phyloP scores from a whole-genome alignment of 1,140 invertebrate genomes.

The Listronotus bonariensis region DNA sequence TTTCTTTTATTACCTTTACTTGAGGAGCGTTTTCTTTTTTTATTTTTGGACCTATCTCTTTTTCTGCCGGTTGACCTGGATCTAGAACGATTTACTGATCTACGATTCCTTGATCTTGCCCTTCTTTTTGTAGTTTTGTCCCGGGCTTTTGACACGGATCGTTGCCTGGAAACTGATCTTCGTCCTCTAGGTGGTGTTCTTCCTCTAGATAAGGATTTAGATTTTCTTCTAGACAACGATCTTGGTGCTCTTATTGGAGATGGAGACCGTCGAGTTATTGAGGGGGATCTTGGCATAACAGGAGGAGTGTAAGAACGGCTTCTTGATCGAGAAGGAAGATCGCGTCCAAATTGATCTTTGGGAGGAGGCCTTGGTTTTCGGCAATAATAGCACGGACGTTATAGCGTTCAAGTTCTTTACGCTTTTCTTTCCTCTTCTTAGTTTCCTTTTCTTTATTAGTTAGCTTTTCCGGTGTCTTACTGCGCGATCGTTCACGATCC shows the following conservation, averaged over 20 bases:
- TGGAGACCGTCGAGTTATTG: conserved; percentile 27
- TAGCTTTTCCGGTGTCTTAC: conserved; percentile 45
- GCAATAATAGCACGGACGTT: conserved; percentile 78
- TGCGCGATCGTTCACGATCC: conserved; percentile 39
- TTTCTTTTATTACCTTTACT: conserved; percentile 47
- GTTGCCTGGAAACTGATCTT: conserved; percentile 38
- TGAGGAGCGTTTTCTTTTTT: conserved; percentile 48
- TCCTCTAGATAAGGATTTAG: conserved; percentile 47
- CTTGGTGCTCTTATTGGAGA: conserved; percentile 34
- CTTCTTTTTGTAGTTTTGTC: conserved; percentile 55
- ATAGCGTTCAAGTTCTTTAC: conserved; percentile 80
- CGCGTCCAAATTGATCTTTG: conserved; percentile 81
- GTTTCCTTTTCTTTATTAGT: conserved; percentile 52
- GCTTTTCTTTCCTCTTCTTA: conserved; percentile 68
- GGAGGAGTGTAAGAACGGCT: conserved; percentile 39
- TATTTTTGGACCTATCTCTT: conserved; percentile 54
- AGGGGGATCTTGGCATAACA: conserved; percentile 33
- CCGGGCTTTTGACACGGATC: conserved; percentile 49
- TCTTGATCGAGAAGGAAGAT: conserved; percentile 58
- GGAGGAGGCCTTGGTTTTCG: conserved; percentile 65
- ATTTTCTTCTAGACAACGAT: conserved; percentile 39
- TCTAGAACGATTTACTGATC: conserved; percentile 50
- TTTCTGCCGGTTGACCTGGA: conserved; percentile 57
- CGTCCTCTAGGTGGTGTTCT: conserved; percentile 47
- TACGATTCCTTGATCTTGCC: conserved; percentile 52